These are phyloP conservation scores for Cephalopachus bancanus DNA, from an alignment of 2,797 vertebrate species.

Conservation along the genomic window DNA sequence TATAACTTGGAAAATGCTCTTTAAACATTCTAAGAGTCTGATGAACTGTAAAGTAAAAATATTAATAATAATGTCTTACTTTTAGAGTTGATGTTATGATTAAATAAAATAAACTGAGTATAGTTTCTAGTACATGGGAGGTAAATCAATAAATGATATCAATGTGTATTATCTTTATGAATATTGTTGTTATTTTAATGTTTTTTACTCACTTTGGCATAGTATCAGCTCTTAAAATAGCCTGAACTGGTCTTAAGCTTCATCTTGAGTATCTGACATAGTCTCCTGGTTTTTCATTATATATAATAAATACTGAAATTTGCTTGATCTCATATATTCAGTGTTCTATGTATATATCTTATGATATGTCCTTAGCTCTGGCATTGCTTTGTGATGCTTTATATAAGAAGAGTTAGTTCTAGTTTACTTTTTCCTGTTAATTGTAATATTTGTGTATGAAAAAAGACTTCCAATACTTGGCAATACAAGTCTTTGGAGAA, in stretches of 20 bases:
- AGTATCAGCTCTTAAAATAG: background rate
- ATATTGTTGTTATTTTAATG: background rate
- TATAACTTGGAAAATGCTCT: constrained; percentile 30
- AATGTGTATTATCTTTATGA: background rate
- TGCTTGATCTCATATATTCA: background rate
- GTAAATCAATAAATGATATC: background rate
- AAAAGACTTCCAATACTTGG: background rate
- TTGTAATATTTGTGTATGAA: background rate
- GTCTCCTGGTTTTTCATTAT: background rate
- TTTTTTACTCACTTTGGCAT: background rate
- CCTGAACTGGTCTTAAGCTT: background rate
- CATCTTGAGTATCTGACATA: background rate
- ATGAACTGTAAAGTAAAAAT: background rate
- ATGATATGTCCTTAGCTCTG: background rate
- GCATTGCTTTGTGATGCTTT: background rate
- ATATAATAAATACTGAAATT: background rate
- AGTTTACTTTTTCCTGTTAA: background rate
- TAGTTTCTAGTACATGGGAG: background rate
- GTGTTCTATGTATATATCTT: background rate
- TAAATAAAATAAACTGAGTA: background rate
- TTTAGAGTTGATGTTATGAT: background rate
- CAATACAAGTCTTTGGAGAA: background rate
- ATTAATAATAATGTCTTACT: background rate
- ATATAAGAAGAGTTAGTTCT: background rate
- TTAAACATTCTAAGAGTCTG: constrained; percentile 24